These are phyloP conservation scores for Aculops lycopersici DNA, from an alignment of 1,140 invertebrate genomes.

Conservation along the genomic window DNA sequence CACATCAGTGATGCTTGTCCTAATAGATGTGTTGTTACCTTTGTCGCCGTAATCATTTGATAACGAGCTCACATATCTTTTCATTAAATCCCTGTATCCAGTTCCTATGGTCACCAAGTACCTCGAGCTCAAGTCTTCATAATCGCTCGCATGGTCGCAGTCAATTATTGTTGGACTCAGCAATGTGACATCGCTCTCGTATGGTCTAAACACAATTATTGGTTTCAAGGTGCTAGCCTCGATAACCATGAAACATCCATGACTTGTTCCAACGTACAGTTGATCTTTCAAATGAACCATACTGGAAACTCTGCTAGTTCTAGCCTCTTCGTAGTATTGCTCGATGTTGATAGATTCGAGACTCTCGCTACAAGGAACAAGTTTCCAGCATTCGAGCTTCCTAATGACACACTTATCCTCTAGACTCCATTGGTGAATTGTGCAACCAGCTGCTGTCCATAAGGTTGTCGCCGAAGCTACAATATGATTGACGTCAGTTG, in stretches of 20 bases:
- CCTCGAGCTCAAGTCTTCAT: too few relatives aligned
- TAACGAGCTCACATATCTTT: too few relatives aligned
- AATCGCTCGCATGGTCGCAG: too few relatives aligned
- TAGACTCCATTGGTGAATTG: conserved; percentile 51
- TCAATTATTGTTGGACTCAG: conserved; percentile 15
- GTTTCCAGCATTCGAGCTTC: conserved; percentile 58
- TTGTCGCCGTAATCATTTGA: too few relatives aligned
- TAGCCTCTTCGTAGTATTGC: conserved; percentile 22
- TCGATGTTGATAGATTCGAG: conserved; percentile 64
- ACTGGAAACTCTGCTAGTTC: conserved; percentile 8
- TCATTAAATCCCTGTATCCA: too few relatives aligned
- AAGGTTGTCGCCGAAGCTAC: background rate
- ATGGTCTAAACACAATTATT: conserved; percentile 57
- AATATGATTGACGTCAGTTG: background rate
- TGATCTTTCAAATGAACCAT: conserved; percentile 5
- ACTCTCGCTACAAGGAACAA: conserved; percentile 62
- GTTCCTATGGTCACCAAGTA: too few relatives aligned
- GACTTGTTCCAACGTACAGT: conserved; percentile 57
- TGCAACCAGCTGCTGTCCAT: conserved; percentile 24
- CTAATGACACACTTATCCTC: conserved; percentile 29
- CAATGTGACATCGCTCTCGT: conserved; percentile 38
- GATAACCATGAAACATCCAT: conserved; percentile 61
- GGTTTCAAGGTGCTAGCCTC: conserved; percentile 41
- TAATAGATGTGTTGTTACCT: too few relatives aligned
- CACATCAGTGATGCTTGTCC: too few relatives aligned